Evolutionary conservation across 2,113 vertebrate species (phyloP).

Genomic region (Coreoperca whiteheadi): DNA sequence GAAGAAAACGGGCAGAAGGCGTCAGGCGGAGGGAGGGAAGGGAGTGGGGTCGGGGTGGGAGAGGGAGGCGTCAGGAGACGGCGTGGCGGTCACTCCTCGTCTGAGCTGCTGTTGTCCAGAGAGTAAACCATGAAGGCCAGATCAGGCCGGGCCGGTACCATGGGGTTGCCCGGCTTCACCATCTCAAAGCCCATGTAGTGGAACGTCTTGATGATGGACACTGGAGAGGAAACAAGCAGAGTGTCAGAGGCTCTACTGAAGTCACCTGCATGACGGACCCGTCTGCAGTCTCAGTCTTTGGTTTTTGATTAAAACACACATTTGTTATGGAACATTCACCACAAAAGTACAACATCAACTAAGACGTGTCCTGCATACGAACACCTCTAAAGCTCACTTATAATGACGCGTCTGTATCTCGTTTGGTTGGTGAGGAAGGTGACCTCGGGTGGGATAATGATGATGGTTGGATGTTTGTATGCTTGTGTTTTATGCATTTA

Average conservation of each 20-base stretch:
- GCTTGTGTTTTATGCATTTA: neutral
- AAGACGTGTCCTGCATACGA: too few species aligned
- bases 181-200: constrained; percentile 98
- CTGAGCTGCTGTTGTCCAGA: constrained; percentile 93
- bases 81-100: constrained; percentile 88
- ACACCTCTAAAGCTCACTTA: too few species aligned
- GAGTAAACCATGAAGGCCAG: constrained; percentile 97
- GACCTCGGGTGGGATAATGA: too few species aligned
- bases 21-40: neutral
- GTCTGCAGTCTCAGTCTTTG: neutral
- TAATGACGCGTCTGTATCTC: too few species aligned
- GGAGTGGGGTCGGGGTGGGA: neutral
- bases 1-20: neutral
- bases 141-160: constrained; percentile 90
- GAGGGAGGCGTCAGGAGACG: constrained; percentile 19
- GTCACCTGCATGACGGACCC: neutral
- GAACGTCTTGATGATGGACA: constrained; percentile 95
- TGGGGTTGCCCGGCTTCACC: constrained; percentile 93
- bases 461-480: too few species aligned
- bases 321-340: too few species aligned
- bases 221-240: constrained; percentile 75
- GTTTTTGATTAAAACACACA: too few species aligned
- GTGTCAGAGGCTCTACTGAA: constrained; percentile 14
- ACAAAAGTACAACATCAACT: too few species aligned
- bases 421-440: too few species aligned